phyloP scores from a whole-genome alignment of 2,797 vertebrate species.

The Lutjanus campechanus region DNA sequence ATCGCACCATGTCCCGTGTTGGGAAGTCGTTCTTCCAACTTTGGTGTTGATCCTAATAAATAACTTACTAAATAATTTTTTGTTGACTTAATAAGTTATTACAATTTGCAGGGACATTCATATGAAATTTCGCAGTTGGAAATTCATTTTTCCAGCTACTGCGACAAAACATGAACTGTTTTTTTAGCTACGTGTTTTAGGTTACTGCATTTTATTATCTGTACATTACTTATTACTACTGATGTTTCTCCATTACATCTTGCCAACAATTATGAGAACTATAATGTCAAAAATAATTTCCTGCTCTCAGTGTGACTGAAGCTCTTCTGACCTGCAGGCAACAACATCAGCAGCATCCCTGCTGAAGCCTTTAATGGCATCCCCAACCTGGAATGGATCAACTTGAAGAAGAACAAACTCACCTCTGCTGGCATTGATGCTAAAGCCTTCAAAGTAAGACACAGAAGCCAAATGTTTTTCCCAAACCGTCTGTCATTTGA shows the following conservation, averaged over 20 bases:
- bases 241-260: background rate
- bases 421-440: slow-evolving; percentile 85
- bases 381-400: slow-evolving; percentile 95
- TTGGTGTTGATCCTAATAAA: too few species aligned
- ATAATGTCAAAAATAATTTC: background rate
- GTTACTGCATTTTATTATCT: background rate
- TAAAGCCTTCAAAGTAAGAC: slow-evolving; percentile 74
- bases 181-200: background rate
- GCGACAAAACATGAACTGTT: too few species aligned
- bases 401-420: slow-evolving; percentile 94
- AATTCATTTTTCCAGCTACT: too few species aligned
- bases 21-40: too few species aligned
- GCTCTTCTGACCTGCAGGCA: slow-evolving; percentile 83
- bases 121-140: too few species aligned
- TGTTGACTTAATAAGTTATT: too few species aligned
- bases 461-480: background rate
- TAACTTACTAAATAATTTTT: too few species aligned
- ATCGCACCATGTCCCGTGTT: too few species aligned
- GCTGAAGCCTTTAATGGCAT: slow-evolving; percentile 93
- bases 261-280: background rate
- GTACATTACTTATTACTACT: background rate
- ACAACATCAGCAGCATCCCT: slow-evolving; percentile 91
- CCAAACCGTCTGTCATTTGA: background rate
- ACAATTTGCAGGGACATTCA: too few species aligned
- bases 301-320: background rate